These are phyloP conservation scores for Gallinago media DNA, from an alignment of 2,113 vertebrate species.

Conservation along the genomic window DNA sequence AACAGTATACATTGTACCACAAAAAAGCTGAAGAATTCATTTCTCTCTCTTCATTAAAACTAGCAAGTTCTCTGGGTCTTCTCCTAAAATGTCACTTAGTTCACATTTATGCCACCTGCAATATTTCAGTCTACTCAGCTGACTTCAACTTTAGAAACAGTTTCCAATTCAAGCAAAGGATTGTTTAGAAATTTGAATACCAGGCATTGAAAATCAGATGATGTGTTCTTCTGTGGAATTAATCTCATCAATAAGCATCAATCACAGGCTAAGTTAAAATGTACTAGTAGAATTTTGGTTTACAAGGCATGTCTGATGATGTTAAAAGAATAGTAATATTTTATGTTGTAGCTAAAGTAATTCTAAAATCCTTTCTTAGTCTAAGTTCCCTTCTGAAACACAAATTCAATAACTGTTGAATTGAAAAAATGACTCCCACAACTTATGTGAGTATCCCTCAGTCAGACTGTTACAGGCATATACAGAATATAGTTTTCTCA, in stretches of 20 bases:
- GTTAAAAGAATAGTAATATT: neutral
- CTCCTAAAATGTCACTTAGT: neutral
- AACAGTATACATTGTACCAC: neutral
- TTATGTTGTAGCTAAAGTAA: neutral
- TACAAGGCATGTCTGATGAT: neutral
- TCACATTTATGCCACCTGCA: neutral
- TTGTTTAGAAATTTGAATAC: neutral
- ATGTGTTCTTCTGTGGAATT: neutral
- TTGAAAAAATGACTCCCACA: neutral
- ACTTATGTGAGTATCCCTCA: neutral
- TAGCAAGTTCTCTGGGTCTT: neutral
- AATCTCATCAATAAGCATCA: neutral
- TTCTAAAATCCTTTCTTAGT: neutral
- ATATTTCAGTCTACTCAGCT: neutral
- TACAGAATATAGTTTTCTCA: neutral
- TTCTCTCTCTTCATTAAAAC: neutral
- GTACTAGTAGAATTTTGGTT: neutral
- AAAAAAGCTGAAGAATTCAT: neutral
- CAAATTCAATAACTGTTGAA: neutral
- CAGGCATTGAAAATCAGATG: neutral
- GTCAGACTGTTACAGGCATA: neutral
- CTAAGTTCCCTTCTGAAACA: constrained; percentile 11
- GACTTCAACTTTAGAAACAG: neutral
- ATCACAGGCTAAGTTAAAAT: neutral
- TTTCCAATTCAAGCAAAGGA: neutral